Evolutionary conservation across 1,140 invertebrate genomes (phyloP), one percentile per base, ranked within the genome.

Genomic region (Leptonema lineaticorne): DNA sequence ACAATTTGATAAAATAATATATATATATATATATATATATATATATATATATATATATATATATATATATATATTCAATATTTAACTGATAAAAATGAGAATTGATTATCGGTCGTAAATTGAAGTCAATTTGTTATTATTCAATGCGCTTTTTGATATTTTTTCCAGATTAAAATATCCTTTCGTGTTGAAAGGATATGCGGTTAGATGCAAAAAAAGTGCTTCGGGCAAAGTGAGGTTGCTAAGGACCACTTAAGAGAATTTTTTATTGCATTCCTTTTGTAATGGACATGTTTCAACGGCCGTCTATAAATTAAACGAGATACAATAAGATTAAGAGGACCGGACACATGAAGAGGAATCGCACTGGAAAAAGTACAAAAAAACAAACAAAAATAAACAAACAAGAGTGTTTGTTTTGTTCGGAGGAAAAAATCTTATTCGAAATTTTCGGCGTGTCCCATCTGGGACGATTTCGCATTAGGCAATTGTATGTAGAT

Each of bases 271-370:
- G 62, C 62, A 64, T 64, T 64, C 62, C 62, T 46, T 64, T 50
- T 64, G 41, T 64, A 64, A 64, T 64, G 62, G 62, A 64, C 62
- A 64, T 64, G 62, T 64, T 64, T 64, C 62, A 50, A 28, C 62
- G 22, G 46, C 30, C 62, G 24, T 50, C 62, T 64, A 64, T 64
- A 64, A 64, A 64, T 64, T 64, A 45, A 41, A 37, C 62, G 45
- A 64, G 37, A 16, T 27, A 64, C 62, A 48, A 53, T 26, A 33
- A 64, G 29, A 64, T 53, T 27, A 64, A 64, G 45, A 37, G 37
- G 22, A 63, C 60, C 41, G 26, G 26, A n/a, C n/a, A n/a, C n/a
- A n/a, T n/a, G n/a, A n/a, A 56, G 50, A 16, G 7, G 7, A 16
- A 7, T 9, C 16, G 41, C 41, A 22, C 11, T 14, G 9, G 37